Base-by-base conservation (phyloP, 2,113 vertebrate species). In the Acrocephalus kingi region DNA sequence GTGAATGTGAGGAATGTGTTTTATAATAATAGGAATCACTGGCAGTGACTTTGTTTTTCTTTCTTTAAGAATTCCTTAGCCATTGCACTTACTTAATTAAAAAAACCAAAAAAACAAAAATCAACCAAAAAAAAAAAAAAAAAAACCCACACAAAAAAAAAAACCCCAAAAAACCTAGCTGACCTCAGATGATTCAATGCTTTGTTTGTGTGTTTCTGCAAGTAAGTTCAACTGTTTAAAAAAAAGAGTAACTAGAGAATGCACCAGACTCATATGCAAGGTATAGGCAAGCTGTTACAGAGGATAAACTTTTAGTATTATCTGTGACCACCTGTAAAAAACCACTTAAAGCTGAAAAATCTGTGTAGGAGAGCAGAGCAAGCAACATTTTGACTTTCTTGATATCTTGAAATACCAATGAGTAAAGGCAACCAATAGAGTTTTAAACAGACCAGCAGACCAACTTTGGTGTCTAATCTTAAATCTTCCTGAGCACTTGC, bases 1-100 rank as follows among this genome's bases (percentile, higher is more conserved):
- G 39, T 83, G 79, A 39, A 67, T 93, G 43, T 94, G 67, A 93
- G 86, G 67, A 94, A 82, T 92, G 79, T 77, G 51, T 67, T 90
- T 87, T 96, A 59, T 93, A 94, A 91, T 88, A 93, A 83, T 73
- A 90, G 55, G 18, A 83, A 68, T 83, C 0, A 0, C 76, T 96
- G 82, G 69, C 89, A 93, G 19, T 75, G 48, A 13, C 25, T 94
- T 90, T 94, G 66, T 84, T 97, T 96, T 94, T 72, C 66, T 97
- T 96, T 92, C 39, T 89, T 83, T 55, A 89, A 62, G 58, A 93
- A 84, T 89, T 93, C 75, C 23, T 88, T 80, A 82, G 72, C 63
- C 77, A n/a, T 72, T 90, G 17, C 81, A 41, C 83, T 84, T 84
- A 48, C 19, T 84, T 63, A 56, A 48, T 49, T 7, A 6, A 69